Evolutionary conservation across 2,113 vertebrate genomes (phyloP).

Genomic region (Cynoglossus semilaevis): DNA sequence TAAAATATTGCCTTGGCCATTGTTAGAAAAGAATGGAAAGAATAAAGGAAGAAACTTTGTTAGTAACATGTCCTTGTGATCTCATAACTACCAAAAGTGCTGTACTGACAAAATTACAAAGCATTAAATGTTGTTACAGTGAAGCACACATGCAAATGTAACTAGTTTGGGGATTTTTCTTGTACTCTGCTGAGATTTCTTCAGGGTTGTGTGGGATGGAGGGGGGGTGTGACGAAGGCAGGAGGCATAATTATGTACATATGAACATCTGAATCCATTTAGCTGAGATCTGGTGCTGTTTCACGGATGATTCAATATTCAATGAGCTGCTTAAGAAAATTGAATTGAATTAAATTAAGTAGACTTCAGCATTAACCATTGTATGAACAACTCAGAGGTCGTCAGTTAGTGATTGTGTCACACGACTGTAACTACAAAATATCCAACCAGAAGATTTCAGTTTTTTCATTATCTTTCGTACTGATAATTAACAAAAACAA

Average conservation of each 20-base stretch:
- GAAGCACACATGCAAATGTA: constrained; percentile 20
- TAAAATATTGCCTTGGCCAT: too few species aligned
- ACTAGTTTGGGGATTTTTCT: constrained; percentile 1
- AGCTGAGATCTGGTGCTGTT: neutral
- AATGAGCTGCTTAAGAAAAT: constrained; percentile 7
- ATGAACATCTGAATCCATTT: neutral
- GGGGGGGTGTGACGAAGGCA: neutral
- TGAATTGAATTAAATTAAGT: constrained; percentile 1
- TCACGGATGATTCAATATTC: constrained; percentile 2
- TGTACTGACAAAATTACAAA: constrained; percentile 41
- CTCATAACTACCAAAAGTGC: constrained; percentile 19
- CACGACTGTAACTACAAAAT: neutral
- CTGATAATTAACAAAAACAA: too few species aligned
- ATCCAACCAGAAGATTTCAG: neutral
- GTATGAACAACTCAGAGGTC: neutral
- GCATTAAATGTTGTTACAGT: constrained; percentile 35
- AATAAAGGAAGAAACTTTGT: too few species aligned
- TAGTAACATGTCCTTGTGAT: too few species aligned
- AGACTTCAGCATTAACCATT: neutral
- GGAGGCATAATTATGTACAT: constrained; percentile 11
- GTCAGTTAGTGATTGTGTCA: neutral
- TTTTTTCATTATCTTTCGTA: too few species aligned
- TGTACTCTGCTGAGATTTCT: neutral
- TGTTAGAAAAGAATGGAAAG: too few species aligned
- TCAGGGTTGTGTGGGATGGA: too few species aligned